Base-by-base conservation (phyloP, 2,888 invertebrate species). In the Listrodromus nycthemerus region DNA sequence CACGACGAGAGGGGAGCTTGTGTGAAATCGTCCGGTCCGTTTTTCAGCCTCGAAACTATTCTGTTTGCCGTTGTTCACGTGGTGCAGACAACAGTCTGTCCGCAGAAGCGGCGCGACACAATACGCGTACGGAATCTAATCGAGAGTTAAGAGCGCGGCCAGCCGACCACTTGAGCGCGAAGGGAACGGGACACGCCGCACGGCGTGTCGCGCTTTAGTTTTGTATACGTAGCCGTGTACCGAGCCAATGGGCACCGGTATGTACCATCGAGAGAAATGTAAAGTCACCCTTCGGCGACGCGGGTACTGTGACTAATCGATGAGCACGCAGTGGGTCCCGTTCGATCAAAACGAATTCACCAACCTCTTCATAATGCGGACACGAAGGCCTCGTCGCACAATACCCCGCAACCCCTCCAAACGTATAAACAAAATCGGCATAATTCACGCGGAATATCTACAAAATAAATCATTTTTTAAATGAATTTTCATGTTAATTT, bases 261-360 rank as follows among this genome's bases (percentile, higher is more conserved):
- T 58, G 65, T 63, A 50, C 65, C 65, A 61, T 55, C 61, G 50
- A 66, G 75, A 65, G 67, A 84, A 86, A 83, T 71, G 80, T 81
- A 66, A 80, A 88, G 88, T 88, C 86, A 87, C 88, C 88, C 87
- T 91, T 90, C 88, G 87, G 82, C 85, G 87, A 89, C 84, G 88
- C 92, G 91, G 92, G 92, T 91, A 93, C 91, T 90, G 91, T 92
- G 91, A 91, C 93, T 92, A 93, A 93, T 93, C 93, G 91, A 93
- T 92, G 92, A 91, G 86, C 90, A 92, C 90, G 90, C 91, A 89
- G 89, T 89, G 91, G 90, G 90, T 91, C 90, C 89, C 85, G 84
- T 87, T 88, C 88, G 85, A 89, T 89, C 87, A 87, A 87, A 86
- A 86, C 83, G 85, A 89, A 90, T 90, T 88, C 89, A 88, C 89